A percentile compares a stretch with the other conserved stretches of the same genome.
Evolutionary conservation across 1,140 invertebrate species (phyloP).

Genomic region (Drusus annulatus): DNA sequence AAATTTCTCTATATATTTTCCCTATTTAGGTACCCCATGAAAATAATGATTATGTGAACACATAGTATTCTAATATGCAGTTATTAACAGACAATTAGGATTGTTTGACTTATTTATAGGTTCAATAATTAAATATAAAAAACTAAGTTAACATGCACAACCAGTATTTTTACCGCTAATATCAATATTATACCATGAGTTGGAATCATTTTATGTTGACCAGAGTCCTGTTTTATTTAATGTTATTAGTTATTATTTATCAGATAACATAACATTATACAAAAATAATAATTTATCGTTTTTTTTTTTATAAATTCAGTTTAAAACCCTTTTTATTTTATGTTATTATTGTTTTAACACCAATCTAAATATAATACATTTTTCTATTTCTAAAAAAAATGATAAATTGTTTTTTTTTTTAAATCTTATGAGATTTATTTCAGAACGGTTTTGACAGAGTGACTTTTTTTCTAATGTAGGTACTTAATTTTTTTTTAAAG

Average conservation of each 20-base stretch:
- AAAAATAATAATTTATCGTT: not conserved
- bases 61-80: no score
- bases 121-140: constrained; percentile 1
- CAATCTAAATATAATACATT: no score
- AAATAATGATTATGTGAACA: no score
- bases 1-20: no score
- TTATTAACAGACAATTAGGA: no score
- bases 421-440: no score
- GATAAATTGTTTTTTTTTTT: no score
- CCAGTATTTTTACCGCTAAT: constrained; percentile 33
- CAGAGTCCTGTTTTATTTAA: not conserved
- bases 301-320: not conserved
- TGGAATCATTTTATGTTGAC: not conserved
- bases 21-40: no score
- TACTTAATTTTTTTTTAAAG: no score
- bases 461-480: no score
- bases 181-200: not conserved
- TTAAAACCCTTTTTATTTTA: not conserved
- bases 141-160: constrained; percentile 28
- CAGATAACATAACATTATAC: not conserved
- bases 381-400: no score
- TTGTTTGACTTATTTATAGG: not conserved
- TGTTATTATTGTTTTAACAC: not conserved
- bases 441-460: no score
- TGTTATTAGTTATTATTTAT: not conserved